Evolutionary conservation across 2,113 vertebrate genomes (phyloP), one percentile per base, ranked within the genome.

Genomic region (Xiphophorus maculatus): DNA sequence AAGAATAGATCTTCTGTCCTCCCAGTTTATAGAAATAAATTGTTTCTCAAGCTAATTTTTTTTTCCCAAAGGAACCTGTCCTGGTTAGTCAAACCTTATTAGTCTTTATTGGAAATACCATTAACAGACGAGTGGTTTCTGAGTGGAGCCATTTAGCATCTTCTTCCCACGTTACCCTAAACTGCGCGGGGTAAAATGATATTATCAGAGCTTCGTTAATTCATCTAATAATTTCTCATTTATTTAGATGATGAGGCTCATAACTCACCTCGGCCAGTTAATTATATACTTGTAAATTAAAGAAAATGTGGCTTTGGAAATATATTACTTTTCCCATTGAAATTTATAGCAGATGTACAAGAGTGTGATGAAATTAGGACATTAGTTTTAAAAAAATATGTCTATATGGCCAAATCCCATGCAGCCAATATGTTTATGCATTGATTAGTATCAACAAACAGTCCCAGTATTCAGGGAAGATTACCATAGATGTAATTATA

Each of bases 161-260:
- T 74, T 91, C 91, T 87, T 92, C 91, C 91, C 90, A 92, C 88
- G 54, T 75, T 80, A 86, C 86, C 77, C 81, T 80, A 90, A 86
- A 85, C 80, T 88, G 84, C 82, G 81, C 84, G 2, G 66, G 40
- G 54, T 80, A 84, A 90, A 91, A 91, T 82, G 19, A 88, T 78
- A 81, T 92, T 87, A 89, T 88, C 85, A 80, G 82, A 69, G 65
- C 81, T 86, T 82, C 75, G 84, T 91, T 90, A 90, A 92, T 92
- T 90, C 82, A 79, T 69, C 81, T 86, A 91, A 93, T 92, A 89
- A 87, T 90, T 91, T 58, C 84, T 87, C 80, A 84, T 91, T 90
- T 86, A 91, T 89, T 90, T 88, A 86, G 70, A 87, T 81, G 83
- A 89, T 82, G 70, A 87, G 85, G 87, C 82, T 76, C 74, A 83